A percentile compares a stretch with the other conserved stretches of the same genome.
Conservation (phyloP, 2,113 vertebrate genomes). For the Willisornis vidua region DNA sequence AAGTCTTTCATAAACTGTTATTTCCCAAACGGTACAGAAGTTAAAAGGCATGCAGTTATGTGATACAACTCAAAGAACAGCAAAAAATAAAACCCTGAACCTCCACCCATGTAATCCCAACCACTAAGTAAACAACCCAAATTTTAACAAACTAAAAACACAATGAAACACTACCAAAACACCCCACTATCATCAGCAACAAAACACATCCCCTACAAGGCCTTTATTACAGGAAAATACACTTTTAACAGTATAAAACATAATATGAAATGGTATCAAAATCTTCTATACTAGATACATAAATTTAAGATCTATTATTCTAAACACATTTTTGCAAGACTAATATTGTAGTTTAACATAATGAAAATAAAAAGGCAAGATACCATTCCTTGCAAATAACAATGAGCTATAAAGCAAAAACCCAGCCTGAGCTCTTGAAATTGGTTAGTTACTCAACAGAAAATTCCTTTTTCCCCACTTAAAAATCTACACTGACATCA, state of each 20-base stretch:
- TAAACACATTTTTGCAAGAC: neutral
- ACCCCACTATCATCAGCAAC: neutral
- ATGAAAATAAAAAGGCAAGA: neutral
- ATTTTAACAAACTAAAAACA: neutral
- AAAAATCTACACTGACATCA: neutral
- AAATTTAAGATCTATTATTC: neutral
- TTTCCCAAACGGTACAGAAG: neutral
- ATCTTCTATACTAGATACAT: neutral
- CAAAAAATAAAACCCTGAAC: neutral
- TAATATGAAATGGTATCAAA: neutral
- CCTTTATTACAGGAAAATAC: neutral
- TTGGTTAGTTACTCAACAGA: neutral
- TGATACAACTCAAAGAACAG: neutral
- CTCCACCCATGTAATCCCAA: neutral
- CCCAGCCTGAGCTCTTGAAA: neutral
- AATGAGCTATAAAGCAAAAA: neutral
- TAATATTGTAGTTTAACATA: neutral
- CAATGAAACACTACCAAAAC: neutral
- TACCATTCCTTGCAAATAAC: neutral
- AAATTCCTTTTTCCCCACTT: neutral
- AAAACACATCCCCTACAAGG: neutral
- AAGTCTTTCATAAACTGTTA: slow-evolving; percentile 22
- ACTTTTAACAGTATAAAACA: neutral
- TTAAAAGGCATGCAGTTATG: neutral
- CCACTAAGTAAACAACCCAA: neutral